phyloP scores from a whole-genome alignment of 2,888 invertebrate genomes.

The Chirona hameri region DNA sequence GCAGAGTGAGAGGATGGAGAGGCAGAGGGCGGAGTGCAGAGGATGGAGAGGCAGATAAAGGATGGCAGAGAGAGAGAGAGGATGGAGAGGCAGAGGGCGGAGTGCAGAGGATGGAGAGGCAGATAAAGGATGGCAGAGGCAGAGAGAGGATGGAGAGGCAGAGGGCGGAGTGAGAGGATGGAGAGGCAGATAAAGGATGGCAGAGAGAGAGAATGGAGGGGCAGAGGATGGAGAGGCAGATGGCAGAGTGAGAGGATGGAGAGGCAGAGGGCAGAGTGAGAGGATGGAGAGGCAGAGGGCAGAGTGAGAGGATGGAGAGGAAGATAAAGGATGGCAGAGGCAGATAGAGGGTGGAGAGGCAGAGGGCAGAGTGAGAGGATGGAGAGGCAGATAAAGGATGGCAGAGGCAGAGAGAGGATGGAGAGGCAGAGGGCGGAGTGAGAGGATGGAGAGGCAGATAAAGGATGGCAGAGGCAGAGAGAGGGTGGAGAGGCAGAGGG shows the following conservation, averaged over 20 bases:
- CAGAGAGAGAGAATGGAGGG: too few species aligned
- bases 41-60: too few species aligned
- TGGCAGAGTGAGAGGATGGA: conserved; percentile 40
- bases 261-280: conserved; percentile 39
- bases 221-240: background rate
- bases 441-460: background rate
- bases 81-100: too few species aligned
- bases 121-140: too few species aligned
- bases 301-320: conserved; percentile 39
- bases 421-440: conserved; percentile 39
- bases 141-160: conserved; percentile 39
- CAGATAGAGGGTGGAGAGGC: background rate
- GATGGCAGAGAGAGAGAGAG: conserved; percentile 41
- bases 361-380: conserved; percentile 40
- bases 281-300: background rate
- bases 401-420: conserved; percentile 43
- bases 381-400: too few species aligned
- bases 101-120: background rate
- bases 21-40: background rate
- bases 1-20: conserved; percentile 39
- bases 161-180: conserved; percentile 40
- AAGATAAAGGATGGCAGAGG: too few species aligned
- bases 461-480: conserved; percentile 45
- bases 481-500: background rate
- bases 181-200: too few species aligned